These are phyloP conservation scores for Calcarius ornatus DNA, from an alignment of 2,113 vertebrate genomes.

Conservation along the genomic window DNA sequence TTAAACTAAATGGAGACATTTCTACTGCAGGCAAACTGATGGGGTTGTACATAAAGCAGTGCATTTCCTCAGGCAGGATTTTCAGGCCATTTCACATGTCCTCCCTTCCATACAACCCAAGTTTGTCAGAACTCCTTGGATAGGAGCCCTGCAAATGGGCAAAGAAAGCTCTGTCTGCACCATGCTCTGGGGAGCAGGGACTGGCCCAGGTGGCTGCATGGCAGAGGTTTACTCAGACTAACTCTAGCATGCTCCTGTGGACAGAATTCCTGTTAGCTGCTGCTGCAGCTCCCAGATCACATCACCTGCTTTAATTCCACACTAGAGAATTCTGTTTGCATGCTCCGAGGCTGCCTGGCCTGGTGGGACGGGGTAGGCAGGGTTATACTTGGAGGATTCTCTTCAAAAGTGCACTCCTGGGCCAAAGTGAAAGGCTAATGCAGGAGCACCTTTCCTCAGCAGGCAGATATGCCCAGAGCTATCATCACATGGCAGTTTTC, in stretches of 20 bases:
- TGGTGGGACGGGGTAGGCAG: background rate
- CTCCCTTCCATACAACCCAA: background rate
- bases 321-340: fast-evolving
- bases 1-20: background rate
- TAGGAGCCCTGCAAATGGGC: background rate
- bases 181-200: background rate
- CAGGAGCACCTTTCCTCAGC: background rate
- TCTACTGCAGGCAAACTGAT: background rate
- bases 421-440: background rate
- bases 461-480: background rate
- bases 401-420: background rate
- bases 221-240: background rate
- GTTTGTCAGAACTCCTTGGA: background rate
- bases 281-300: background rate
- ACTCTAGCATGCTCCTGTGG: background rate
- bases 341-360: background rate
- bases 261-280: background rate
- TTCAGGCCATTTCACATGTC: background rate
- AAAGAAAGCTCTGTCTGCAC: background rate
- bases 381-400: background rate
- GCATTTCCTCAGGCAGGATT: background rate
- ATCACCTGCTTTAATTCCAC: background rate
- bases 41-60: background rate
- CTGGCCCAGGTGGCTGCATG: background rate
- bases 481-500: background rate